Base-by-base conservation (phyloP, 2,797 vertebrate species). In the Sorex maritimensis region DNA sequence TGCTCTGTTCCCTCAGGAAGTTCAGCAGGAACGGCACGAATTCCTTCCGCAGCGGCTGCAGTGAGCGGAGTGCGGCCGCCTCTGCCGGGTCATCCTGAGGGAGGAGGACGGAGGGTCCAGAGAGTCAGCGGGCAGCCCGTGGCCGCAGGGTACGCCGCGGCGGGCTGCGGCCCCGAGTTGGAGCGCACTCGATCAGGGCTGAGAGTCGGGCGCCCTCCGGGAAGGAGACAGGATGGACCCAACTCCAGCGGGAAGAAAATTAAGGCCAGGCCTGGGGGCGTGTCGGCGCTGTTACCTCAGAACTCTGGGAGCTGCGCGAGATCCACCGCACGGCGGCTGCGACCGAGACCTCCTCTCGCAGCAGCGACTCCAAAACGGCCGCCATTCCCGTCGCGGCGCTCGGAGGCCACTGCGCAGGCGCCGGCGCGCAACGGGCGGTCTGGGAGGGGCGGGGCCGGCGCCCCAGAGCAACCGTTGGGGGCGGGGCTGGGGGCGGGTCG, bases 11-110 rank as follows among this genome's bases (percentile, higher is more conserved):
- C 93, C 99, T 98, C 96, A 99, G 98, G 97, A 99, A 99, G 97
- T 99, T 99, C 34, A 99, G 97, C 89, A 99, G 98, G 97, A 99
- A 99, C 89, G 99, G 98, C 90, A 99, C 99, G 97, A 99, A 99
- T 94, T 99, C 99, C 90, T 99, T 99, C 95, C 98, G 99, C 94
- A 98, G 98, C 0, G 96, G 95, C 67, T 15, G 82, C 34, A 96
- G 96, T 1, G 96, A 61, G 74, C 49, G 44, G 69, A 96, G 94
- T 24, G 49, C 82, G 74, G 97, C 94, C 73, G 88, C 88, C 88
- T 96, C 94, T 38, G 28, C 69, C 21, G 94, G 71, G 84, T 93
- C 90, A 15, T 89, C 94, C 96, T 96, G 87, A 10, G 81, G 90
- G 49, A 84, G 78, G 87, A 85, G 84, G 28, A 63, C 49, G 52